Percentiles rank a stretch among this genome's conserved stretches.
These are phyloP conservation scores for Aleadryas rufinucha DNA, from an alignment of 2,113 vertebrate genomes.

Conservation along the genomic window DNA sequence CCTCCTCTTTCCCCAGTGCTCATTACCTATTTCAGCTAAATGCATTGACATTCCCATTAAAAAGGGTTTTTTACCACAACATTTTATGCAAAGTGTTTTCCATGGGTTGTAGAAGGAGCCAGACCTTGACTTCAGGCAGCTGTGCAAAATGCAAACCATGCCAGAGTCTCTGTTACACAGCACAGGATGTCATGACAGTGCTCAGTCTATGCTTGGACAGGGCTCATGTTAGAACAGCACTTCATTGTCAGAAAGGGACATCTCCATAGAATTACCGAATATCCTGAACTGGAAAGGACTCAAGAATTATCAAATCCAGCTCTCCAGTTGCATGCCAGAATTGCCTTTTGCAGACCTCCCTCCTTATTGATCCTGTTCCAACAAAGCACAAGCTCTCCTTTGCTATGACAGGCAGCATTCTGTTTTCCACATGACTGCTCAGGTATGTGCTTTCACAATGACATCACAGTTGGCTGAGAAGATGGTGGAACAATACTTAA, in stretches of 20 bases:
- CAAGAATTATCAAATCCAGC: not conserved
- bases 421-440: not conserved
- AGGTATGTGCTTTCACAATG: not conserved
- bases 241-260: not conserved
- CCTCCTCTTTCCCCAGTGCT: not conserved
- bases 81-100: conserved; percentile 63
- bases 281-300: not conserved
- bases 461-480: not conserved
- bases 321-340: not conserved
- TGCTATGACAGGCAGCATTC: not conserved
- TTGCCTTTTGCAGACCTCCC: not conserved
- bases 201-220: not conserved
- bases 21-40: conserved; percentile 41
- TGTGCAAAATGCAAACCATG: conserved; percentile 49
- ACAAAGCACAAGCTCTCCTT: not conserved
- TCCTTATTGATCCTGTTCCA: not conserved
- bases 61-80: conserved; percentile 57
- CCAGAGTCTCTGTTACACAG: not conserved
- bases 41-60: not conserved
- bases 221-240: not conserved
- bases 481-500: not conserved
- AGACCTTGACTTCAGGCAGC: conserved; percentile 44
- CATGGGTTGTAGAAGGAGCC: conserved; percentile 54
- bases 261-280: not conserved
- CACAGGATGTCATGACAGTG: not conserved